Percentiles rank a stretch among this genome's conserved stretches.
phyloP scores from a whole-genome alignment of 2,113 vertebrate genomes.

The Scytalopus superciliaris region DNA sequence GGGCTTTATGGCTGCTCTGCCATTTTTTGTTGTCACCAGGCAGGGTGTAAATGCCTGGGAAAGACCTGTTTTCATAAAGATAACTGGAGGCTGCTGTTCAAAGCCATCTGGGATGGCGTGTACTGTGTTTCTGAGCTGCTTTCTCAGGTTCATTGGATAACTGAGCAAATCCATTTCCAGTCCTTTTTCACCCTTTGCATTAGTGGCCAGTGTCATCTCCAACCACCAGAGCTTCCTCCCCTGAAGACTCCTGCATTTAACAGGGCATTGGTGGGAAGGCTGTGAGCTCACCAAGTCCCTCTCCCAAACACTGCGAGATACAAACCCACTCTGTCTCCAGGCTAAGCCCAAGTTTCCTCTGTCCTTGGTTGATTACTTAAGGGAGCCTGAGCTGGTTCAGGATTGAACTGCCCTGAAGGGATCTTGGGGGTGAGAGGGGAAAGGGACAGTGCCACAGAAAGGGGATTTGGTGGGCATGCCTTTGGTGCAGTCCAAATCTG shows the following conservation, averaged over 20 bases:
- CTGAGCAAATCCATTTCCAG: not conserved
- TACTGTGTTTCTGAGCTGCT: not conserved
- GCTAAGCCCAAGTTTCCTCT: not conserved
- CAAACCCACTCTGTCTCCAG: not conserved
- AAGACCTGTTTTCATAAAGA: not conserved
- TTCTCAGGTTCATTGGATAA: not conserved
- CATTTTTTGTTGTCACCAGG: not conserved
- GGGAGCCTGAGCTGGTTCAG: not conserved
- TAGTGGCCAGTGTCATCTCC: accelerated
- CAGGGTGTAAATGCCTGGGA: not conserved
- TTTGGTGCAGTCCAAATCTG: not conserved
- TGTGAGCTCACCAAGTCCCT: not conserved
- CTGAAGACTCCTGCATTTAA: not conserved
- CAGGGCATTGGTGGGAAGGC: not conserved
- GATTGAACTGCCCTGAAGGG: not conserved
- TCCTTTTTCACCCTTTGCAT: not conserved
- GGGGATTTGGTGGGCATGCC: not conserved
- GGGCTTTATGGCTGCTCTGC: not conserved
- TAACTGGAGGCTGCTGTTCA: not conserved
- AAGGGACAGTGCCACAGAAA: not conserved
- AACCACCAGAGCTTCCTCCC: not conserved
- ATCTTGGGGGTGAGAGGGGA: not conserved
- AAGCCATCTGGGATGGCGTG: not conserved
- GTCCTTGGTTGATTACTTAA: not conserved
- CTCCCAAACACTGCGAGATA: not conserved